Conservation (phyloP, 2,888 invertebrate species). For the Leptogaster cylindrica region DNA sequence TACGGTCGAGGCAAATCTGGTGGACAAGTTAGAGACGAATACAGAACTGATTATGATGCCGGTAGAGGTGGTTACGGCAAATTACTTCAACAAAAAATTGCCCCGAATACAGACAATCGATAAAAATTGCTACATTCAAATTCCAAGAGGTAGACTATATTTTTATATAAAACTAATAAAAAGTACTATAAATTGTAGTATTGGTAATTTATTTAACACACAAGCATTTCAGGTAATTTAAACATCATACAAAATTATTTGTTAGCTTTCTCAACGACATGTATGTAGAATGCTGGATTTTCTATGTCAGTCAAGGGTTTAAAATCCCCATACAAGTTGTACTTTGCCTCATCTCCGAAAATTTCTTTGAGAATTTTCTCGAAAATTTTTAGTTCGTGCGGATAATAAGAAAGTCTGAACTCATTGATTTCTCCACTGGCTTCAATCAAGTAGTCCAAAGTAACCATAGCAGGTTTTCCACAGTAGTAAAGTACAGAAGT, state of each 20-base stretch:
- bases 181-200: no score
- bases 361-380: constrained; percentile 72
- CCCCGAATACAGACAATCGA: constrained; percentile 66
- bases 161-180: constrained; percentile 19
- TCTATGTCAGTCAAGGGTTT: constrained; percentile 69
- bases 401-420: constrained; percentile 88
- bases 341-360: constrained; percentile 70
- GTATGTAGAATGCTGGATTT: constrained; percentile 83
- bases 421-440: constrained; percentile 68
- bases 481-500: constrained; percentile 82
- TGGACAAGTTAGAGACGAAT: constrained; percentile 98
- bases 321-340: constrained; percentile 83
- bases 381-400: constrained; percentile 78
- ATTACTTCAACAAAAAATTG: constrained; percentile 84
- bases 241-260: not conserved
- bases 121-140: constrained; percentile 42
- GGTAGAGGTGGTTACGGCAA: constrained; percentile 98
- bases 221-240: constrained; percentile 1
- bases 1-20: constrained; percentile 98
- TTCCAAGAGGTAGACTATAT: not conserved
- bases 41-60: constrained; percentile 94
- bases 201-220: constrained; percentile 5
- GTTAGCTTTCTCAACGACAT: constrained; percentile 73
- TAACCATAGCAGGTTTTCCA: constrained; percentile 77
- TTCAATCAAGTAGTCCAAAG: constrained; percentile 81